A percentile compares a stretch with the other conserved stretches of the same genome.
These are phyloP conservation scores for Chromobotia macracanthus DNA, from an alignment of 2,797 vertebrate genomes.

Conservation along the genomic window DNA sequence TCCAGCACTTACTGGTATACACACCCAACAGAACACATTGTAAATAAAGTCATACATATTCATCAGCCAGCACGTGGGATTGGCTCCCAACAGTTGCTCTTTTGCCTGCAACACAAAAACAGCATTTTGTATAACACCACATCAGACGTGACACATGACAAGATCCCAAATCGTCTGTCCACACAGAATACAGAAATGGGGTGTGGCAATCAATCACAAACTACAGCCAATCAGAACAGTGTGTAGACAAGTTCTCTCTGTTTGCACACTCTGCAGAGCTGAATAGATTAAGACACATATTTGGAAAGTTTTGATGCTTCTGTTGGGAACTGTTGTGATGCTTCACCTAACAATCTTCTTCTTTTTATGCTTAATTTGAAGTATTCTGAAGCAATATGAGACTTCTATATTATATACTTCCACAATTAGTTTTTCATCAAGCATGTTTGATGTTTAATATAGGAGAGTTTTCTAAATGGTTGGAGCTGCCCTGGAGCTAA, in stretches of 20 bases:
- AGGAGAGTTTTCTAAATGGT: background rate
- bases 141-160: background rate
- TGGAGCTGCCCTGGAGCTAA: background rate
- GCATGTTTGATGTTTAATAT: background rate
- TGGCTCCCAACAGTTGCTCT: background rate
- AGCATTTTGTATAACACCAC: too few relatives aligned
- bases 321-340: background rate
- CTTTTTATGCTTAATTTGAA: background rate
- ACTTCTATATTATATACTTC: background rate
- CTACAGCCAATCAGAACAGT: too few relatives aligned
- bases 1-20: background rate
- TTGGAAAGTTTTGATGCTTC: too few relatives aligned
- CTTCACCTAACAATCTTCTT: background rate
- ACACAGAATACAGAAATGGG: background rate
- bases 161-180: background rate
- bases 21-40: background rate
- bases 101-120: background rate
- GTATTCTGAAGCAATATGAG: too few relatives aligned
- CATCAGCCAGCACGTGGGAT: background rate
- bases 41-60: background rate
- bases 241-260: too few relatives aligned
- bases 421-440: background rate
- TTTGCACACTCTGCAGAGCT: background rate
- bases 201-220: background rate
- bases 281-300: background rate